Conservation (phyloP, 2,113 vertebrate genomes). For the Aviceda subcristata region DNA sequence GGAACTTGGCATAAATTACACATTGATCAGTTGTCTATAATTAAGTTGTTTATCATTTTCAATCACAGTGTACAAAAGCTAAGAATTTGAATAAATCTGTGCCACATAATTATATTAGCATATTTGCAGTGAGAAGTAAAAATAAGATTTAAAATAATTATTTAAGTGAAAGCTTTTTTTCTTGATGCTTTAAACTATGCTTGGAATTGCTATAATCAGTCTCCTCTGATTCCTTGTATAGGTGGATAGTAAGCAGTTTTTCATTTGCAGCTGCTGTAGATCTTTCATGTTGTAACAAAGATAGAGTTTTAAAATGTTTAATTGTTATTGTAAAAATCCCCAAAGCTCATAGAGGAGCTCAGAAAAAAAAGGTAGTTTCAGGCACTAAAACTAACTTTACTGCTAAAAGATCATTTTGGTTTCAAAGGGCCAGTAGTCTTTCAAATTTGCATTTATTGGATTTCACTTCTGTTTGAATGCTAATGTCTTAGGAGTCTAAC, state of each 20-base stretch:
- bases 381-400: neutral
- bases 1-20: neutral
- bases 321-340: neutral
- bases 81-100: neutral
- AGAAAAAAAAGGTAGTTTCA: neutral
- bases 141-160: neutral
- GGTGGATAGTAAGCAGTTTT: neutral
- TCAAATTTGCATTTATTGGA: neutral
- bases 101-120: neutral
- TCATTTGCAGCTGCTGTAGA: neutral
- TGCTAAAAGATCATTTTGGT: neutral
- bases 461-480: slow-evolving; percentile 4
- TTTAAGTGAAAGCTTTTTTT: neutral
- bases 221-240: neutral
- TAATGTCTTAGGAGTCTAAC: neutral
- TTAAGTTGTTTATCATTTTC: neutral
- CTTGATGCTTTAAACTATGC: neutral
- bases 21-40: neutral
- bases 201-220: neutral
- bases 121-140: neutral
- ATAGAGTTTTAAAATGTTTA: neutral
- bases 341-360: neutral
- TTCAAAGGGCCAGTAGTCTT: neutral
- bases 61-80: neutral
- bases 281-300: neutral